Evolutionary conservation across 2,888 invertebrate genomes (phyloP), one percentile per base, ranked within the genome.

Genomic region (Helobdella robusta): DNA sequence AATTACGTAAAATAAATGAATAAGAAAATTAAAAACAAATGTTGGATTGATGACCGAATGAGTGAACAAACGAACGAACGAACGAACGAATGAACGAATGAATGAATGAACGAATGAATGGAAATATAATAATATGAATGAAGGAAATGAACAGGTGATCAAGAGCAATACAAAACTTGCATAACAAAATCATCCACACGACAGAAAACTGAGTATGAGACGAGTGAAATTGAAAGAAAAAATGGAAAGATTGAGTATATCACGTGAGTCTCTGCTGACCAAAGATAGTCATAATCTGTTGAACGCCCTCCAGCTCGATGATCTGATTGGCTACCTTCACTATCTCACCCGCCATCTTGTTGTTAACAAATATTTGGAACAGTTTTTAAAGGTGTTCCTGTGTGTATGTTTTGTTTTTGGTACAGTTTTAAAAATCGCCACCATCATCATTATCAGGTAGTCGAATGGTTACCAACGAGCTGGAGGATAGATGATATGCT

Each of bases 201-300:
- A 25, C 56, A 56, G 56, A 32, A 2, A n/a, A n/a, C 2, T 56
- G 5, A 56, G 25, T n/a, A 6, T 56, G 32, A 32, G 11, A 20
- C 30, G 6, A 6, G 28, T 30, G 28, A n/a, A 56, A 28, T 56
- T 28, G 30, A 56, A 28, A 28, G 56, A 20, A 32, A 56, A 28
- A n/a, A 56, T 8, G 30, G 23, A 1, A 23, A 5, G 56, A 28
- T 28, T 56, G 25, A 8, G 56, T 30, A n/a, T n/a, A n/a, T 25
- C 56, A n/a, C 28, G 56, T n/a, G 56, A 56, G 28, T 6, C 23
- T 28, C 28, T 25, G 25, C 56, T 56, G 28, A 56, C 56, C 56
- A 56, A 56, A 32, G 56, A 56, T 32, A 56, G 56, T 20, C 56
- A 56, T 32, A 56, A 56, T 32, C 56, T 56, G 6, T 11, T 56